Evolutionary conservation across 2,113 vertebrate genomes (phyloP).

Genomic region (Megaleporinus macrocephalus): DNA sequence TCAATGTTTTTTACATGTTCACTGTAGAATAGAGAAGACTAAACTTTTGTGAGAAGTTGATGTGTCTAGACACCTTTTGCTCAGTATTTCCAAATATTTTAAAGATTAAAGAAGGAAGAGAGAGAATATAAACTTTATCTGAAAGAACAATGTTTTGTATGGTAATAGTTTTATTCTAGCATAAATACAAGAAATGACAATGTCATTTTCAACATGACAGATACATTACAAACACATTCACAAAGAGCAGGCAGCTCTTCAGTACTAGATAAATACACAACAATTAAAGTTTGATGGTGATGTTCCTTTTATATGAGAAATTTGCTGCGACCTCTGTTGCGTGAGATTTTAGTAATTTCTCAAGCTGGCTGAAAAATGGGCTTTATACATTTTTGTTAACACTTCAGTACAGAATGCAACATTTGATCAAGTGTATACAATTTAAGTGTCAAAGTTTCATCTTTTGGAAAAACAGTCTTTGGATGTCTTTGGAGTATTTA

Average conservation of each 20-base stretch:
- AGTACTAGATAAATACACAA: conserved; percentile 27
- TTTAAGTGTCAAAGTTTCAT: background rate
- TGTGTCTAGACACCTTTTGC: background rate
- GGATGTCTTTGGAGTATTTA: conserved; percentile 45
- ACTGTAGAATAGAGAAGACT: too few relatives aligned
- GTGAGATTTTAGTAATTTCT: background rate
- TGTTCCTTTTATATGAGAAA: background rate
- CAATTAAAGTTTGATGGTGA: background rate
- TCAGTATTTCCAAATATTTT: background rate
- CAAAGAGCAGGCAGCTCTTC: background rate
- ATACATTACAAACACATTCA: conserved; percentile 16
- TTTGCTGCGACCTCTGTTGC: background rate
- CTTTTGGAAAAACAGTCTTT: background rate
- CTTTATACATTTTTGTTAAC: background rate
- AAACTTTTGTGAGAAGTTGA: too few relatives aligned
- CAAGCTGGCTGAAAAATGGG: too few relatives aligned
- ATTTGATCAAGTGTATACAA: conserved; percentile 15
- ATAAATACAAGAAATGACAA: conserved; percentile 40
- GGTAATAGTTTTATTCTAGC: conserved; percentile 36
- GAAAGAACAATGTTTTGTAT: background rate
- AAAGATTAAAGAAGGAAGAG: background rate
- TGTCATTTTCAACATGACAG: conserved; percentile 21
- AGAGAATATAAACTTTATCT: background rate
- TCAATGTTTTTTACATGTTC: background rate
- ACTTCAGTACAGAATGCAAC: background rate